Percentiles rank a stretch among this genome's conserved stretches.
phyloP scores from a whole-genome alignment of 1,140 invertebrate species.

The Sipha flava region DNA sequence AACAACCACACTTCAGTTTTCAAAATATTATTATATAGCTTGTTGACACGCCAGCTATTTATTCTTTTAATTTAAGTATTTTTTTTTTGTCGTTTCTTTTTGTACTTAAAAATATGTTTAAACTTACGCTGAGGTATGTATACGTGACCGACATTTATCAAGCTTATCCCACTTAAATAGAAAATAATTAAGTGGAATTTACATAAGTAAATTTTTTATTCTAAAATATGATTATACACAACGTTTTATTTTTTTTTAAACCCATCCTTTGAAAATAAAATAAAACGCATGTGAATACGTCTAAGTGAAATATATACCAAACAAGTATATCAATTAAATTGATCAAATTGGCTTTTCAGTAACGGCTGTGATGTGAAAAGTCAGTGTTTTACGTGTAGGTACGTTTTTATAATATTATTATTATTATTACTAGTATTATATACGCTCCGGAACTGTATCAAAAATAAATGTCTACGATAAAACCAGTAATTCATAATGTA shows the following conservation, averaged over 20 bases:
- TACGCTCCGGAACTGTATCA: not conserved
- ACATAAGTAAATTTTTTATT: too few species aligned
- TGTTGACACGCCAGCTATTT: not conserved
- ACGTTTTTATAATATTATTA: too few species aligned
- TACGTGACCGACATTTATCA: not conserved
- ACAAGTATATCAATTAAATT: too few species aligned
- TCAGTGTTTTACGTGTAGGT: too few species aligned
- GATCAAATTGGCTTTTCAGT: too few species aligned
- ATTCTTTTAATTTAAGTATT: not conserved
- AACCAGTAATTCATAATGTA: not conserved
- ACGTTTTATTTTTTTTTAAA: too few species aligned
- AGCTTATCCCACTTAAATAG: not conserved
- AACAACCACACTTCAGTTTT: not conserved
- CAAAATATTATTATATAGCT: not conserved
- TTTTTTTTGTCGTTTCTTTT: not conserved
- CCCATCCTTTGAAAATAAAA: too few species aligned
- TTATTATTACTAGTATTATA: too few species aligned
- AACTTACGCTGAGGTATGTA: not conserved
- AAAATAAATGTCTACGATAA: not conserved
- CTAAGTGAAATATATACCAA: too few species aligned
- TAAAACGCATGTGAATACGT: too few species aligned
- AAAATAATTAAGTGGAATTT: not conserved
- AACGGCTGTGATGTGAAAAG: too few species aligned
- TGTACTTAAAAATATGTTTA: not conserved
- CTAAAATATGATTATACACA: too few species aligned